Percentiles rank a stretch among this genome's conserved stretches.
phyloP scores from a whole-genome alignment of 1,140 invertebrate species.

The Temnothorax curvispinosus region DNA sequence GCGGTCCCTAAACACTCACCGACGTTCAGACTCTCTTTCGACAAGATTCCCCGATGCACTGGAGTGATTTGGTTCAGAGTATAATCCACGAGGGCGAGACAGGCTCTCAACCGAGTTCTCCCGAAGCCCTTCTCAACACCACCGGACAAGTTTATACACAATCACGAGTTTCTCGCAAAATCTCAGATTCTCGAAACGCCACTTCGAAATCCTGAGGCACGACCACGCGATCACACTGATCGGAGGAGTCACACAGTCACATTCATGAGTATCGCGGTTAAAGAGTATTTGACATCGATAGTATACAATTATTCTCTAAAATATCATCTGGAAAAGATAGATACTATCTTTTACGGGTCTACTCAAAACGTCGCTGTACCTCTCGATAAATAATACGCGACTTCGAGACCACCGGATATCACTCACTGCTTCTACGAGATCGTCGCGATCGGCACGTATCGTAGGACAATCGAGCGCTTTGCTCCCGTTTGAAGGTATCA shows the following conservation, averaged over 20 bases:
- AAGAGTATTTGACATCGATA: not conserved
- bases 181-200: not conserved
- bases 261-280: not conserved
- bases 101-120: not conserved
- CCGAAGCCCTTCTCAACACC: not conserved
- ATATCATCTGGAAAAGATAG: not conserved
- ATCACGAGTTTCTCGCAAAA: conserved; percentile 10
- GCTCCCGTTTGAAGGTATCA: not conserved
- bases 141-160: conserved; percentile 10
- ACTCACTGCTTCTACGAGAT: conserved; percentile 23
- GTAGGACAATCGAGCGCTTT: not conserved
- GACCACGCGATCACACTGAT: conserved; percentile 10
- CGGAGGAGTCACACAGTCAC: not conserved
- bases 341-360: not conserved
- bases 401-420: not conserved
- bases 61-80: not conserved
- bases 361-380: not conserved
- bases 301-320: not conserved
- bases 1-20: conserved; percentile 55
- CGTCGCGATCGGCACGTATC: conserved; percentile 2
- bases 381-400: not conserved
- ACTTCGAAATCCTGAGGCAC: conserved; percentile 8
- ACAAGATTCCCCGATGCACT: not conserved
- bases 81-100: conserved; percentile 27
- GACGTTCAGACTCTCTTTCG: conserved; percentile 45